Evolutionary conservation across 2,888 invertebrate genomes (phyloP).

Genomic region (Pyrocoelia pectoralis): DNA sequence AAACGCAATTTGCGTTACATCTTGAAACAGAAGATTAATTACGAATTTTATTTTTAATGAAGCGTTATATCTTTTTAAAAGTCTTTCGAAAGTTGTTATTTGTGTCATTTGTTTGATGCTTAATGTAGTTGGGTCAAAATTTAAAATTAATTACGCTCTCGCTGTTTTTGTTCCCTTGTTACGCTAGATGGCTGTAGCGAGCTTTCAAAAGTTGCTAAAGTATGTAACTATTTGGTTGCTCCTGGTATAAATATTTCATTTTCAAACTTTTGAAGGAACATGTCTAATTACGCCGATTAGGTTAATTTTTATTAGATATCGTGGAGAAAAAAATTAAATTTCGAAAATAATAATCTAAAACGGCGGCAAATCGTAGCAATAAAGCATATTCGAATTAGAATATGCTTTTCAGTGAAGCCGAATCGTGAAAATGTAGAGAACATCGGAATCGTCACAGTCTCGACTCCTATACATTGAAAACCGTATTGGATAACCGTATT

Average conservation of each 20-base stretch:
- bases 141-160: background rate
- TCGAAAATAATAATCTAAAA: constrained; percentile 30
- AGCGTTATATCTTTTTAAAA: constrained; percentile 45
- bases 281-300: too few relatives aligned
- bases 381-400: constrained; percentile 45
- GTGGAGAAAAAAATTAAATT: constrained; percentile 13
- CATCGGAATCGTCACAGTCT: constrained; percentile 36
- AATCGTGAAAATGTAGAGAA: constrained; percentile 29
- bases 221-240: background rate
- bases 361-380: constrained; percentile 39
- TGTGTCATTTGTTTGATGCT: constrained; percentile 37
- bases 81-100: constrained; percentile 40
- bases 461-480: constrained; percentile 57
- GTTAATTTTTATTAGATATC: too few relatives aligned
- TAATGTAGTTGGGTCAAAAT: background rate
- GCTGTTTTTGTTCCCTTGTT: too few relatives aligned
- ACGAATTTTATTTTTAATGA: constrained; percentile 43
- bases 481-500: constrained; percentile 62
- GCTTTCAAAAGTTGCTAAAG: too few relatives aligned
- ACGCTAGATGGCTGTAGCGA: too few relatives aligned
- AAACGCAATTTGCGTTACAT: constrained; percentile 48
- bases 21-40: constrained; percentile 42
- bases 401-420: constrained; percentile 39
- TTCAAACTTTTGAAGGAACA: too few relatives aligned
- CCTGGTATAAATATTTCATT: background rate